Percentiles rank a stretch among this genome's conserved stretches.
Evolutionary conservation across 1,140 invertebrate species (phyloP).

Genomic region (Diorhabda sublineata): DNA sequence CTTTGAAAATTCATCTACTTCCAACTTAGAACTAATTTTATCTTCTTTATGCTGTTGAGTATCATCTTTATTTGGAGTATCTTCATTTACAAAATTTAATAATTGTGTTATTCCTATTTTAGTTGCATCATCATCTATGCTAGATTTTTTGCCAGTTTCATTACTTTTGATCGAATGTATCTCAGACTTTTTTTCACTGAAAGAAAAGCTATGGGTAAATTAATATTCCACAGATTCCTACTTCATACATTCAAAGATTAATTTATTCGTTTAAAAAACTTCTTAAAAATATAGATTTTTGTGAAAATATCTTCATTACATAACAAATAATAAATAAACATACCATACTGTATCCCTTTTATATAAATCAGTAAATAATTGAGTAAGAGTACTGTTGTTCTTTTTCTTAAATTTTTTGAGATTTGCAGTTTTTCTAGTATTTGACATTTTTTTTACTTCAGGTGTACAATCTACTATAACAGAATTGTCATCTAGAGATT

Average conservation of each 20-base stretch:
- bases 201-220: neutral
- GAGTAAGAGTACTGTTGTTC: neutral
- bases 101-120: conserved; percentile 20
- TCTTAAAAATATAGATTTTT: neutral
- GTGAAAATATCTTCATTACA: too few species aligned
- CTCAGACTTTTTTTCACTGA: neutral
- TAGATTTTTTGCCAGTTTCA: conserved; percentile 15
- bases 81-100: conserved; percentile 23
- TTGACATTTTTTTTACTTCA: neutral
- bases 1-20: conserved; percentile 16
- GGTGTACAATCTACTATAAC: conserved; percentile 10
- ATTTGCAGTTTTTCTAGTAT: neutral
- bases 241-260: neutral
- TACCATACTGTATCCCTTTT: neutral
- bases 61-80: neutral
- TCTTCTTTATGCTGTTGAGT: neutral
- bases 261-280: neutral
- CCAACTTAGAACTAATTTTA: conserved; percentile 8
- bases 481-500: neutral
- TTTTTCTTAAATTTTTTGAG: neutral
- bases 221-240: neutral
- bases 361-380: neutral
- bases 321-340: neutral
- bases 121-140: neutral
- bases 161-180: neutral